These are phyloP conservation scores for Ornithorhynchus anatinus DNA, from an alignment of 2,113 vertebrate species.

Conservation along the genomic window DNA sequence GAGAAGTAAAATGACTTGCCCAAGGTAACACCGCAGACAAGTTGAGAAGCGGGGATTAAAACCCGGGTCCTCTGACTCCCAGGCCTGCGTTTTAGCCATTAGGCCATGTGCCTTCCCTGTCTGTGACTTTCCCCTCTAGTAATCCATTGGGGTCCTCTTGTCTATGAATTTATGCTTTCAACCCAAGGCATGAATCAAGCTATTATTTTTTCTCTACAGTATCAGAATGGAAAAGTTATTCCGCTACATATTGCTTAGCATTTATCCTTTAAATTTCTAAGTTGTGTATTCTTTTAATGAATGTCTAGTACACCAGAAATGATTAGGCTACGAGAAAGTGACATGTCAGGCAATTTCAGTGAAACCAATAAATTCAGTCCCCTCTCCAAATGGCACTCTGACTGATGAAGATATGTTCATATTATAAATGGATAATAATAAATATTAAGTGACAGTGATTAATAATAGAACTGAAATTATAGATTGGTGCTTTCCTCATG, in stretches of 20 bases:
- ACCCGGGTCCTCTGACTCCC: no score
- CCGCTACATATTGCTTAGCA: background rate
- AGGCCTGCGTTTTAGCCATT: no score
- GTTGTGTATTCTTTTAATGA: background rate
- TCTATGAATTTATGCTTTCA: no score
- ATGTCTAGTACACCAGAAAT: background rate
- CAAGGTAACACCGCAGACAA: no score
- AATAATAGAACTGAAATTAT: background rate
- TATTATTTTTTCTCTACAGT: no score
- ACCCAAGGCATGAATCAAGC: no score
- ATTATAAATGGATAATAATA: background rate
- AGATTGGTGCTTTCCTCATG: no score
- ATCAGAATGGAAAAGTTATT: background rate
- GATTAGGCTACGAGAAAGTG: rapidly evolving
- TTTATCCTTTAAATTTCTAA: background rate
- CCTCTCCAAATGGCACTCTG: background rate
- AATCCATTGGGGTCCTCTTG: no score
- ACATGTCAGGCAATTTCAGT: background rate
- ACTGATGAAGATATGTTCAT: background rate
- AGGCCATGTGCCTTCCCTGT: no score
- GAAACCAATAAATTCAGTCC: background rate
- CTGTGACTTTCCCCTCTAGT: no score
- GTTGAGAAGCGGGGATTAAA: no score
- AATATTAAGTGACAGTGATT: background rate
- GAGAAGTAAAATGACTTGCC: no score